phyloP scores from a whole-genome alignment of 2,888 invertebrate genomes.

The Oligia latruncula region DNA sequence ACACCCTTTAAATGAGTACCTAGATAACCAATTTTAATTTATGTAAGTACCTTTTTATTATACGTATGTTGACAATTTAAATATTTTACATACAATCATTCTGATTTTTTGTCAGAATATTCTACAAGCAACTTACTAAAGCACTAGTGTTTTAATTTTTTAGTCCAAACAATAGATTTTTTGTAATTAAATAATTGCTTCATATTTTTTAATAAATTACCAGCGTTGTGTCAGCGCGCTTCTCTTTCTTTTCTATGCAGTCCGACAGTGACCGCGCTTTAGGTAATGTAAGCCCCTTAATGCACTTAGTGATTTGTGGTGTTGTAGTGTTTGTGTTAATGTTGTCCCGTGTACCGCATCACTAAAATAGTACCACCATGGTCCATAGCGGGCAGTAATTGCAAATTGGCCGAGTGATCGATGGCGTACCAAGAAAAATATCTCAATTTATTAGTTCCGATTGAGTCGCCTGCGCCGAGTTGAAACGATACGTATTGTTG shows the following conservation, averaged over 20 bases:
- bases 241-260: too few species aligned
- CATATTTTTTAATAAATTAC: too few species aligned
- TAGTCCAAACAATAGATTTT: too few species aligned
- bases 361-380: slow-evolving; percentile 49
- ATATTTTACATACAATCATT: too few species aligned
- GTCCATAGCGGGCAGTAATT: slow-evolving; percentile 67
- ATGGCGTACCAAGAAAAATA: slow-evolving; percentile 75
- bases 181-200: too few species aligned
- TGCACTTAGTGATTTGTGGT: too few species aligned
- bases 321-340: not conserved
- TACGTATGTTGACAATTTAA: not conserved
- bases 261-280: too few species aligned
- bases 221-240: too few species aligned
- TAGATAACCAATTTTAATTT: not conserved
- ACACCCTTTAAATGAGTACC: not conserved
- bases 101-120: too few species aligned
- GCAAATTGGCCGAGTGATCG: slow-evolving; percentile 76
- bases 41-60: not conserved
- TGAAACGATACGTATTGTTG: slow-evolving; percentile 44
- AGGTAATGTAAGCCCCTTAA: too few species aligned
- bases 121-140: too few species aligned
- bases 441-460: slow-evolving; percentile 78
- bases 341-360: slow-evolving; percentile 46
- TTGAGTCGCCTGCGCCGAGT: slow-evolving; percentile 47
- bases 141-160: too few species aligned